Evolutionary conservation across 2,113 vertebrate genomes (phyloP).

Genomic region (Xyrauchen texanus): DNA sequence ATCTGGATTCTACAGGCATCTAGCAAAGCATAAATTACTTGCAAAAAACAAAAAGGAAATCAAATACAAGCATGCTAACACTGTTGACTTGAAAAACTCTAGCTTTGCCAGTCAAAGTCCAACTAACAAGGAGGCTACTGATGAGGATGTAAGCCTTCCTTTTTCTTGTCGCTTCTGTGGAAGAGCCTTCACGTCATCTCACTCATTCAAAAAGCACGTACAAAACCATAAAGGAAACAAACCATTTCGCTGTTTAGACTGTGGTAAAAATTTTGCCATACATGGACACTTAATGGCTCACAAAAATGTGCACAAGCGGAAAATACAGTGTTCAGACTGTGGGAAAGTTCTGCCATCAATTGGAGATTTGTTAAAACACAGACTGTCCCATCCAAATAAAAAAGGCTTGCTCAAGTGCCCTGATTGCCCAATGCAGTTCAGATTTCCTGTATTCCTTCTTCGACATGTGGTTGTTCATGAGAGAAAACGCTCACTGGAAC

Average conservation of each 20-base stretch:
- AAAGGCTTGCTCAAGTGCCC: constrained; percentile 72
- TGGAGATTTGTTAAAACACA: constrained; percentile 72
- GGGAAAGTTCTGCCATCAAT: constrained; percentile 67
- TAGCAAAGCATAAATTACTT: constrained; percentile 69
- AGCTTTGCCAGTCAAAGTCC: no score
- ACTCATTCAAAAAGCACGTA: constrained; percentile 63
- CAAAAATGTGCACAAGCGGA: constrained; percentile 69
- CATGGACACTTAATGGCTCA: constrained; percentile 64
- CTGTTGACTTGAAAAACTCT: not conserved
- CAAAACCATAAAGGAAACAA: constrained; percentile 66
- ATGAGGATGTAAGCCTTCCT: not conserved
- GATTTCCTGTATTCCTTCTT: constrained; percentile 65
- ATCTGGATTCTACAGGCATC: constrained; percentile 72
- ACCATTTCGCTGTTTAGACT: constrained; percentile 73
- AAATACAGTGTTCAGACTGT: constrained; percentile 76
- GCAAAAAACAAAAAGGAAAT: constrained; percentile 61
- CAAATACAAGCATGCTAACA: constrained; percentile 38
- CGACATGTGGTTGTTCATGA: constrained; percentile 67
- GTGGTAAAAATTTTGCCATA: constrained; percentile 69
- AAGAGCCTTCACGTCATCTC: constrained; percentile 51
- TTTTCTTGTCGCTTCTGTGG: constrained; percentile 70
- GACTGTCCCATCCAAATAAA: constrained; percentile 62
- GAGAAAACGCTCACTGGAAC: constrained; percentile 27
- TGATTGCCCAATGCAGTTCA: constrained; percentile 68
- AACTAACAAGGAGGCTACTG: constrained; percentile 26